Percentiles rank a stretch among this genome's conserved stretches.
Evolutionary conservation across 35 echinoderm and acorn worm genomes (phyloP).

Genomic region (Hemicentrotus pulcherrimus): DNA sequence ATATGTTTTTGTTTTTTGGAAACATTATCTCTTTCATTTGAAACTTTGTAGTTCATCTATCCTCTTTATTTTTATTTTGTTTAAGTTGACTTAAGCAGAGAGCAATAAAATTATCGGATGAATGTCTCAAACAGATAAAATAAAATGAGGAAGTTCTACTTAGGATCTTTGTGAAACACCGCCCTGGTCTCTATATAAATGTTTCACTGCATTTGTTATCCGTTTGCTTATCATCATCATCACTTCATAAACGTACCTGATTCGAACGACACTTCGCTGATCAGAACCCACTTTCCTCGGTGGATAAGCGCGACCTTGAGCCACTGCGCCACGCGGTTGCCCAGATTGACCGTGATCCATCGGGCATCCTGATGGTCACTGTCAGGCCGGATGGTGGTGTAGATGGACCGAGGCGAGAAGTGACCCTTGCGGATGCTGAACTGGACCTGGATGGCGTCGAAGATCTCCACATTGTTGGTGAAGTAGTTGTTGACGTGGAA

Average conservation of each 20-base stretch:
- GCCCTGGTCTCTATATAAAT: no score
- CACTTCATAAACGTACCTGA: slow-evolving; percentile 71
- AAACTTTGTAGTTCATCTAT: no score
- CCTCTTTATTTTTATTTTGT: no score
- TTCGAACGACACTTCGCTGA: slow-evolving; percentile 85
- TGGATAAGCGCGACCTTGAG: slow-evolving; percentile 72
- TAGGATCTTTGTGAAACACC: no score
- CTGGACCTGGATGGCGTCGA: slow-evolving; percentile 53
- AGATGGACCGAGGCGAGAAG: slow-evolving; percentile 57
- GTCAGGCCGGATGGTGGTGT: slow-evolving; percentile 54
- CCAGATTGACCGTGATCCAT: slow-evolving; percentile 80
- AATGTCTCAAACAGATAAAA: no score
- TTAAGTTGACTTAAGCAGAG: no score
- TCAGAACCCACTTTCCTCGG: slow-evolving; percentile 77
- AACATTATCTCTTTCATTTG: no score
- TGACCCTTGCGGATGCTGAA: slow-evolving; percentile 72
- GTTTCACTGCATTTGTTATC: no score
- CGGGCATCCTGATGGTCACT: slow-evolving; percentile 70
- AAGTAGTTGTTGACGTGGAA: slow-evolving; percentile 89
- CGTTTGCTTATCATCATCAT: no score
- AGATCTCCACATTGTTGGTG: slow-evolving; percentile 72
- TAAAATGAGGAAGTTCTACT: no score
- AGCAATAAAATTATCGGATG: no score
- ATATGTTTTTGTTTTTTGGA: no score
- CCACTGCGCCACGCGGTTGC: slow-evolving; percentile 76